Evolutionary conservation across 2,113 vertebrate genomes (phyloP), one percentile per base, ranked within the genome.

Genomic region (Dipodomys stephensi): DNA sequence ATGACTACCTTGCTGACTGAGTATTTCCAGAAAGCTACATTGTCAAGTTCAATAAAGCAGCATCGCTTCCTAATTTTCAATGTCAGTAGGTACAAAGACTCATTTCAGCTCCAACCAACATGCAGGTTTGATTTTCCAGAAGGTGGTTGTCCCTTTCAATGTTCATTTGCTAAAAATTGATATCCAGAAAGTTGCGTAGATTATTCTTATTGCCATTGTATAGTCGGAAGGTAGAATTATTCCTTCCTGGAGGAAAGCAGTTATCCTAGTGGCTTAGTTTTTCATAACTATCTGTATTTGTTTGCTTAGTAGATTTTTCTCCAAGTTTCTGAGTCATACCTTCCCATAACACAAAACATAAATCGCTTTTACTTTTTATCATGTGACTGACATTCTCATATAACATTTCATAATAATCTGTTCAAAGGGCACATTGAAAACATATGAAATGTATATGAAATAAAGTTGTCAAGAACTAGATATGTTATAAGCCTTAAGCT

Each of bases 381-480:
- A 83, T 73, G 77, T 88, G 49, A 91, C 77, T 92, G 96, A 77
- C 76, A 89, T 44, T 83, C 78, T 81, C 78, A 64, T 69, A 8
- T 23, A 96, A 74, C 62, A 81, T 83, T 95, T 93, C 86, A 80
- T 96, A 94, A 96, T 91, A 83, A 78, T 60, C 11, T 93, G 28
- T 74, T 74, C 93, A 94, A 97, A 95, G 30, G 88, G 74, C 92
- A 92, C 39, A 81, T 74, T 90, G 88, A 90, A 83, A 94, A 94
- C 93, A 94, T n/a, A 92, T 35, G 93, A 96, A 94, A 95, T 88
- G 49, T 85, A 83, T 64, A 65, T 90, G 84, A 95, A 88, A 84
- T 90, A 88, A 95, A 94, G 3, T 91, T 57, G 57, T 79, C 73
- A 44, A 76, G 86, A 95, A 93, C 46, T 91, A 30, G 60, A 89